Base-by-base conservation (phyloP, 2,888 invertebrate species). In the Tuta absoluta region DNA sequence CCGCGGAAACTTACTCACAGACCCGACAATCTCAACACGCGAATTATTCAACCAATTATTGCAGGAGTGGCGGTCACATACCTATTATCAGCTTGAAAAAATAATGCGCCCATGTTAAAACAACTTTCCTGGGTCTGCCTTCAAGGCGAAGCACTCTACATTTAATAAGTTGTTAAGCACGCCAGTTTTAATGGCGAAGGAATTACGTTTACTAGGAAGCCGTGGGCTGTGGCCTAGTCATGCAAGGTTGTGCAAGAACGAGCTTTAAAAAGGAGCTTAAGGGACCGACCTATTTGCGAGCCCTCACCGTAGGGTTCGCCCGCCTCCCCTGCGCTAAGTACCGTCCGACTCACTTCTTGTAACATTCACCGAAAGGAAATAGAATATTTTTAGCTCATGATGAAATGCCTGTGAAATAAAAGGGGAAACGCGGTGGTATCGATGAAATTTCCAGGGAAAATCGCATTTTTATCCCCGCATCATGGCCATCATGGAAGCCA, bases 1-100 rank as follows among this genome's bases (percentile, higher is more conserved):
- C 65, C 66, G 68, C 69, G 21, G 19, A 14, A 17, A 45, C 8
- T 12, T 24, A 10, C 37, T 68, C 71, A 66, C 65, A 66, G 68
- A 68, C 65, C 68, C 66, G 66, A 65, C 71, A 71, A 74, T 74
- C 62, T 62, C 62, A 62, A 37, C 62, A 53, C 72, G 74, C 72
- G 76, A 82, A 77, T 83, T 80, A 82, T 82, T 83, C 81, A 81
- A 77, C 73, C 77, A 76, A 69, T 80, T 77, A 80, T 78, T 72
- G 71, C 78, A 83, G 78, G 82, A 80, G 80, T 58, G 63, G 49
- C n/a, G 64, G 51, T 49, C n/a, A 23, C 23, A 14, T 5, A 53
- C 11, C 51, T 21, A 2, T 19, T 49, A 21, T 11, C 21, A 21
- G 11, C 21, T 21, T 49, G 4, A 24, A 51, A 49, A 51, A 21